Evolutionary conservation across 2,888 invertebrate species (phyloP).

Genomic region (Papilio elwesi): DNA sequence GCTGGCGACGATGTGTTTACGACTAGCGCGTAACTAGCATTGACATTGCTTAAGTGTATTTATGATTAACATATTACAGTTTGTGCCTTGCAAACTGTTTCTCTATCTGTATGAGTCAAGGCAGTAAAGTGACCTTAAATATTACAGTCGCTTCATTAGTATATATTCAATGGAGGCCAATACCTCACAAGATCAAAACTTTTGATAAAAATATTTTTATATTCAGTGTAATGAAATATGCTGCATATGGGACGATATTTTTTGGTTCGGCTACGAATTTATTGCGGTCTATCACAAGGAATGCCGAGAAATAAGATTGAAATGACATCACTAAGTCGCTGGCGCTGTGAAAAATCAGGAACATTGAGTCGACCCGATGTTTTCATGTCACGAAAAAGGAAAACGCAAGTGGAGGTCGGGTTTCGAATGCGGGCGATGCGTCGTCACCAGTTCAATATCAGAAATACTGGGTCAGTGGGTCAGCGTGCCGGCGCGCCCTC

Average conservation of each 20-base stretch:
- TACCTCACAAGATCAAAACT: no score
- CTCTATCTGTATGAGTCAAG: background rate
- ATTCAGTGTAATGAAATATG: no score
- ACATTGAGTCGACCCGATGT: slow-evolving; percentile 23
- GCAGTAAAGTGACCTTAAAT: background rate
- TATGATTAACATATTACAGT: slow-evolving; percentile 21
- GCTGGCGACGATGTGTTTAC: slow-evolving; percentile 43
- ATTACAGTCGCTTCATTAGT: background rate
- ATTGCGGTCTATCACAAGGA: background rate
- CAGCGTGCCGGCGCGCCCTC: slow-evolving; percentile 69
- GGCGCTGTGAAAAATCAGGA: slow-evolving; percentile 11
- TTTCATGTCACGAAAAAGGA: slow-evolving; percentile 56
- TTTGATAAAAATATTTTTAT: no score
- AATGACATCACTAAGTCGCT: slow-evolving; percentile 2
- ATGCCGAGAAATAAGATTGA: background rate
- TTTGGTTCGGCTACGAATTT: background rate
- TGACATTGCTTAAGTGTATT: slow-evolving; percentile 46
- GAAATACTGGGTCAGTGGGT: slow-evolving; percentile 82
- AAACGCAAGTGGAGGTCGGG: slow-evolving; percentile 77
- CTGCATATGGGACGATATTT: background rate
- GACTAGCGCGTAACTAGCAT: slow-evolving; percentile 45
- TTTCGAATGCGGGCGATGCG: slow-evolving; percentile 76
- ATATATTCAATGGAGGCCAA: background rate
- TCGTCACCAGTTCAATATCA: slow-evolving; percentile 81
- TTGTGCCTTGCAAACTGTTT: slow-evolving; percentile 11